These are phyloP conservation scores for Melitaea cinxia DNA, from an alignment of 1,140 invertebrate genomes.

Conservation along the genomic window DNA sequence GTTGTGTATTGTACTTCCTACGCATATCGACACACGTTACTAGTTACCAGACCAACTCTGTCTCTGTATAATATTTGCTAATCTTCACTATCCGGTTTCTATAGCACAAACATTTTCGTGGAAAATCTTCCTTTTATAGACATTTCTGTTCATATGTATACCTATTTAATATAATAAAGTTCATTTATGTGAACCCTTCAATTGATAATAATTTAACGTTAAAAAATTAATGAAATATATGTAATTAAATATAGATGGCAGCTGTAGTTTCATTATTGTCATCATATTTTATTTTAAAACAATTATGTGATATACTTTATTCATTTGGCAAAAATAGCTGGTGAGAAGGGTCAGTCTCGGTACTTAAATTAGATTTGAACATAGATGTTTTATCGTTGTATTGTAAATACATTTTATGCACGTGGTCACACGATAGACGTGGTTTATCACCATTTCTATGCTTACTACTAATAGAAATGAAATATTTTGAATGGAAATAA, in stretches of 20 bases:
- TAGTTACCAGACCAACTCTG: slow-evolving; percentile 36
- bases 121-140: background rate
- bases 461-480: too few species aligned
- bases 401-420: background rate
- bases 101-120: background rate
- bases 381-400: background rate
- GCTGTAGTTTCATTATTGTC: too few species aligned
- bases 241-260: too few species aligned
- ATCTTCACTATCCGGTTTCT: background rate
- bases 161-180: too few species aligned
- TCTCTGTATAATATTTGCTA: background rate
- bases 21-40: slow-evolving; percentile 56
- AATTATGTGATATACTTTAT: background rate
- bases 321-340: too few species aligned
- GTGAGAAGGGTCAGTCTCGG: too few species aligned
- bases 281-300: too few species aligned
- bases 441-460: background rate
- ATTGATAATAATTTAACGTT: too few species aligned
- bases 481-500: too few species aligned
- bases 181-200: too few species aligned
- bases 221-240: too few species aligned
- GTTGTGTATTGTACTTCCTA: slow-evolving; percentile 54
- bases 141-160: background rate
- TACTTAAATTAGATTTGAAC: background rate
- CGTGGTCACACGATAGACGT: background rate